A percentile compares a stretch with the other conserved stretches of the same genome.
Conservation (phyloP, 2,888 invertebrate genomes). For the Abscondita cerata region DNA sequence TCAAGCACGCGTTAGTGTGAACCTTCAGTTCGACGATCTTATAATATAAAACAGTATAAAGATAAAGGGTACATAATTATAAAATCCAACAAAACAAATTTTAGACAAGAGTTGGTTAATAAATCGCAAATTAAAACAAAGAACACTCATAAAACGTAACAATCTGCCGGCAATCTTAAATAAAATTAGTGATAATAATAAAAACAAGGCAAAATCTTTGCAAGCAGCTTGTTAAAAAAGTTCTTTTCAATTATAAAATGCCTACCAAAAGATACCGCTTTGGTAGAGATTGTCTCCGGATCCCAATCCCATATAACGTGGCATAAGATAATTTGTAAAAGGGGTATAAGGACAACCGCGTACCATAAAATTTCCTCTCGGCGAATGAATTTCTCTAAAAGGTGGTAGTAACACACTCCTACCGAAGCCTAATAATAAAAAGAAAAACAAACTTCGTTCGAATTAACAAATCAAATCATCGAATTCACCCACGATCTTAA, state of each 20-base stretch:
- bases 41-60: conserved; percentile 3
- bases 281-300: conserved; percentile 54
- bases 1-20: too few relatives aligned
- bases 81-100: background rate
- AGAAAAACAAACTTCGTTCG: background rate
- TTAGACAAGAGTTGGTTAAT: background rate
- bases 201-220: background rate
- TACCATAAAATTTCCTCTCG: conserved; percentile 30
- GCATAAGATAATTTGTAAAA: conserved; percentile 33
- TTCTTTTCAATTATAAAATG: background rate
- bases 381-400: conserved; percentile 22
- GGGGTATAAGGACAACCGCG: conserved; percentile 21
- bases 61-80: background rate
- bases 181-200: background rate
- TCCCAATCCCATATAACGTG: conserved; percentile 54
- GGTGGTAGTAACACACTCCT: conserved; percentile 17
- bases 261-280: conserved; percentile 49
- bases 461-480: background rate
- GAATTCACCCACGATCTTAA: background rate
- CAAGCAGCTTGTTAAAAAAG: conserved; percentile 22
- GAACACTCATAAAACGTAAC: conserved; percentile 7
- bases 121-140: background rate
- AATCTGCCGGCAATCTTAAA: background rate
- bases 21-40: background rate
- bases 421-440: conserved; percentile 26